Evolutionary conservation across 2,113 vertebrate species (phyloP), one percentile per base, ranked within the genome.

Genomic region (Glaucidium brasilianum): DNA sequence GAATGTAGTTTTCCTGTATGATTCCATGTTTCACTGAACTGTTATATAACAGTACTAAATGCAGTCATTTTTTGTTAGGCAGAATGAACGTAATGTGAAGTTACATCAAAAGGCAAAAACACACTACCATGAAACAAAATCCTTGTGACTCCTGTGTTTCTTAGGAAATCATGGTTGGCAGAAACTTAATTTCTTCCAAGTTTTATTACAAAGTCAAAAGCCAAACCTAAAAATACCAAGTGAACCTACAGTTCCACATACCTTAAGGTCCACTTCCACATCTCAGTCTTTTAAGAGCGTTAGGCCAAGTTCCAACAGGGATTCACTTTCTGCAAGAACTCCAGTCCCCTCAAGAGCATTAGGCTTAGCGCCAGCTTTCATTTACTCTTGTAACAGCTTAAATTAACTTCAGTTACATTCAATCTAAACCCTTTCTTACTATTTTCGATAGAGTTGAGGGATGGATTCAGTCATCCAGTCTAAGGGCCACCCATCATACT

Each of bases 341-440:
- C 56, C 80, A 90, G 21, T 94, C 76, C 92, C 74, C 84, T 94
- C 35, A 76, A 94, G 89, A 95, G 86, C 84, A 75, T 97, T 96
- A 91, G 95, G 92, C 91, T 94, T 97, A 90, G 49, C 76, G 94
- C 91, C 92, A 96, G 58, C 66, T 69, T 94, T 95, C 86, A 85
- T 87, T 89, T 92, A 73, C 56, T 92, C 60, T 86, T 87, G 69
- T 88, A 96, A 68, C 72, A 66, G 92, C 72, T 94, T 92, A 95
- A 92, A 84, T 94, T 96, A 91, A 94, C 43, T 95, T 39, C 25
- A 90, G 67, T 63, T 96, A 79, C 49, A 53, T 96, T 85, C 59
- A 92, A 5, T 89, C 53, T 88, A 94, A 95, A 60, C 62, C 64
- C 68, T 81, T 75, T 89, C 60, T 82, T 81, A 34, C 49, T 60